Conservation (phyloP, 2,888 invertebrate genomes). For the Minunthozetes semirufus region DNA sequence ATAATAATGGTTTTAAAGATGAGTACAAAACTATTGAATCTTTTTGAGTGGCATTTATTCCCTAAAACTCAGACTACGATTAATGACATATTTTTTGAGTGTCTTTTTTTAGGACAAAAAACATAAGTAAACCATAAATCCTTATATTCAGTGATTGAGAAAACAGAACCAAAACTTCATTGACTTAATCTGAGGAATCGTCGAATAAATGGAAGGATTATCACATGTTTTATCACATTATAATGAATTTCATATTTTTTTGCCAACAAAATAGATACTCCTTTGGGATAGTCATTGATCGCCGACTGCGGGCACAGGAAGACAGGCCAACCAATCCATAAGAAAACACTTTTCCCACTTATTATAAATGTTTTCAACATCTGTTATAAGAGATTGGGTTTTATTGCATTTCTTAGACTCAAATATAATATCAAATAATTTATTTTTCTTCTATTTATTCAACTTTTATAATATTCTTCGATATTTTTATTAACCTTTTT, state of each 20-base stretch:
- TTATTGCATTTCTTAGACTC: no score
- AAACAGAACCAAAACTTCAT: not conserved
- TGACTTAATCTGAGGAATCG: not conserved
- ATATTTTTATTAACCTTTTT: no score
- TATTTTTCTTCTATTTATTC: no score
- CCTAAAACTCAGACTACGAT: slow-evolving; percentile 1
- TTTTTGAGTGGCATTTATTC: slow-evolving; percentile 20
- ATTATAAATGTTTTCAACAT: no score
- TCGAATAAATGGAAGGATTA: slow-evolving; percentile 7
- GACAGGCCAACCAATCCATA: not conserved
- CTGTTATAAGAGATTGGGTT: no score
- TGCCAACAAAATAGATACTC: not conserved
- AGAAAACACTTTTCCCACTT: no score
- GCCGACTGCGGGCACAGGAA: not conserved
- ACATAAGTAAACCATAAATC: slow-evolving; percentile 19
- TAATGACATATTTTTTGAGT: slow-evolving; percentile 22
- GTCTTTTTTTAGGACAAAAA: not conserved
- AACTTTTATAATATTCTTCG: no score
- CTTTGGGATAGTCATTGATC: not conserved
- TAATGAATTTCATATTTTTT: slow-evolving; percentile 3
- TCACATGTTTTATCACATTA: not conserved
- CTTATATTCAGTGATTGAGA: not conserved
- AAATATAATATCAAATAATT: no score
- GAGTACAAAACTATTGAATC: slow-evolving; percentile 19
- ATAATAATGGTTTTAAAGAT: not conserved